These are phyloP conservation scores for Celastrina argiolus DNA, from an alignment of 2,888 invertebrate genomes.

Conservation along the genomic window DNA sequence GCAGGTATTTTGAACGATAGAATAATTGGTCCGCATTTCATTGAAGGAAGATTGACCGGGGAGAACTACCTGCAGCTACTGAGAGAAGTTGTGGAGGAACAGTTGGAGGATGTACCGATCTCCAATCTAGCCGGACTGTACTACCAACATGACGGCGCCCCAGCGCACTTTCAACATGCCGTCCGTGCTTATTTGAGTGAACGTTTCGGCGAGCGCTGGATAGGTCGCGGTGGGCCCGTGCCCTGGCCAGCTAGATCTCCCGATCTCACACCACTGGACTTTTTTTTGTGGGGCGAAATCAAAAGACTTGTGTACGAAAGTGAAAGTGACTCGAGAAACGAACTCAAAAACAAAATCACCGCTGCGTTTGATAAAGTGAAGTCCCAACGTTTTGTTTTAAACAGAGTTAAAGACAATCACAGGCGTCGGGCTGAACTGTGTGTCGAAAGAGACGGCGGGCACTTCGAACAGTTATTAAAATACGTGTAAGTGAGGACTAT, in stretches of 20 bases:
- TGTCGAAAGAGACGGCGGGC: too few species aligned
- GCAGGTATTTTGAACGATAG: conserved; percentile 17
- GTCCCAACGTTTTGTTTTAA: too few species aligned
- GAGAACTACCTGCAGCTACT: not conserved
- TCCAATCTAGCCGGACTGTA: not conserved
- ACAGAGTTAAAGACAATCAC: too few species aligned
- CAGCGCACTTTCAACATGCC: not conserved
- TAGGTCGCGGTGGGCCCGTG: too few species aligned
- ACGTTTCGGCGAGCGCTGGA: not conserved
- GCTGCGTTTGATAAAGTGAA: too few species aligned
- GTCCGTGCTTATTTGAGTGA: not conserved
- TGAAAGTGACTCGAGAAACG: too few species aligned
- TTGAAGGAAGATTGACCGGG: not conserved
- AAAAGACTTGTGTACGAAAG: too few species aligned
- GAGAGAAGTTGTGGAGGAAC: not conserved
- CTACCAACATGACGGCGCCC: not conserved
- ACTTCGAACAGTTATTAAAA: too few species aligned
- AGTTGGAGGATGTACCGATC: conserved; percentile 7
- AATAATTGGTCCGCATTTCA: conserved; percentile 18
- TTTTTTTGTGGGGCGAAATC: not conserved
- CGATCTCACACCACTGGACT: not conserved
- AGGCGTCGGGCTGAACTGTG: too few species aligned
- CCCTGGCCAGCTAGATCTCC: too few species aligned
- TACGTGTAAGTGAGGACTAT: too few species aligned
- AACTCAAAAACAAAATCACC: too few species aligned